These are phyloP conservation scores for Slavum lentiscoides DNA, from an alignment of 2,888 invertebrate genomes.

Conservation along the genomic window DNA sequence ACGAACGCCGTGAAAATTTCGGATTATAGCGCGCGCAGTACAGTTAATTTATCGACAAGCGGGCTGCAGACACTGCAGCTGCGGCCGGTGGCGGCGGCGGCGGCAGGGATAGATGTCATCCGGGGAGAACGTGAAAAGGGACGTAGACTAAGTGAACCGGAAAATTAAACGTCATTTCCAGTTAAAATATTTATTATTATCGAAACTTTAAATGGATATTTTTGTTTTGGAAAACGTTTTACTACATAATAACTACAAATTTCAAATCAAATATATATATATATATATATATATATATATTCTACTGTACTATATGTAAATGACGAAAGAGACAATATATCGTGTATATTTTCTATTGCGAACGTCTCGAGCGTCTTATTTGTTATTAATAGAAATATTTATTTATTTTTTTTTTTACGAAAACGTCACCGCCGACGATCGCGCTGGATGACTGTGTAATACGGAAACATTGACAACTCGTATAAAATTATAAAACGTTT, in stretches of 20 bases:
- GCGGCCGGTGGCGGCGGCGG: neutral
- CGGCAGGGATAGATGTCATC: slow-evolving; percentile 20
- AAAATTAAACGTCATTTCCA: slow-evolving; percentile 50
- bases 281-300: no score
- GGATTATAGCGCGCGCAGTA: neutral
- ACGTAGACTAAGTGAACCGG: slow-evolving; percentile 29
- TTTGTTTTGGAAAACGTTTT: slow-evolving; percentile 45
- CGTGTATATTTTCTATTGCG: no score
- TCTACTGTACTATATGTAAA: neutral
- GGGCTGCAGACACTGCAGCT: neutral
- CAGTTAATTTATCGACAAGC: slow-evolving; percentile 37
- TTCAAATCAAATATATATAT: neutral
- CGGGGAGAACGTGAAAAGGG: slow-evolving; percentile 19
- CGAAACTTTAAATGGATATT: slow-evolving; percentile 37
- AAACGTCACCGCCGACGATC: no score
- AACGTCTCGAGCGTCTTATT: no score
- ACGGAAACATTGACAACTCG: no score
- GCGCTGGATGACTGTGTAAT: no score
- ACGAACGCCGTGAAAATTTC: no score
- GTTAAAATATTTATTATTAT: slow-evolving; percentile 52
- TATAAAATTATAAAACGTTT: no score
- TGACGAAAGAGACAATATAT: neutral
- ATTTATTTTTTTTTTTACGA: no score
- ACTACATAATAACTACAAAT: neutral
- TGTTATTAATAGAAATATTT: no score